Percentiles rank a stretch among this genome's conserved stretches.
These are phyloP conservation scores for Semaprochilodus insignis DNA, from an alignment of 2,797 vertebrate genomes.

Conservation along the genomic window DNA sequence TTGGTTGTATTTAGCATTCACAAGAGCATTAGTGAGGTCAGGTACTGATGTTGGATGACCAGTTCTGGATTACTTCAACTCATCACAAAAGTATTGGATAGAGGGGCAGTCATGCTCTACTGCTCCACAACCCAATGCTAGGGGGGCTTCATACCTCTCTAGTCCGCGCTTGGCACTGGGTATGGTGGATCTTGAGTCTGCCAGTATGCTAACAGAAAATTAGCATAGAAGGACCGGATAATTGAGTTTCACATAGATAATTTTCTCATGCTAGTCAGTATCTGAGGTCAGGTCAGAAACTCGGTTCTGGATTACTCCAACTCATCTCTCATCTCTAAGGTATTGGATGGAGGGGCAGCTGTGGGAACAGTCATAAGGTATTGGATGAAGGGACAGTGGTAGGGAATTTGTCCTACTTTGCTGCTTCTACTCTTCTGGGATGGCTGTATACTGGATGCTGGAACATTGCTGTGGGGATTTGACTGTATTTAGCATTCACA, in stretches of 20 bases:
- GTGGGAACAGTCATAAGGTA: no score
- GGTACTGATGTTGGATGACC: no score
- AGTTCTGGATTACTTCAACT: no score
- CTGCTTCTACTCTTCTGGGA: not conserved
- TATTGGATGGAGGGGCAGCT: not conserved
- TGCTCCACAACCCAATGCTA: not conserved
- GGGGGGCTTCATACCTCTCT: not conserved
- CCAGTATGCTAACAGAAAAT: not conserved
- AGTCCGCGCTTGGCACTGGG: not conserved
- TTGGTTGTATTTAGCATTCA: no score
- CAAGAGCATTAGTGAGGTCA: no score
- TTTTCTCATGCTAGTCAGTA: not conserved
- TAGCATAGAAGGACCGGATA: not conserved
- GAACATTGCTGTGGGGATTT: not conserved
- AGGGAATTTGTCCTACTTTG: no score
- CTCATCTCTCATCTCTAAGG: not conserved
- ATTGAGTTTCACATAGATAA: not conserved
- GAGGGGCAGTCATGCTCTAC: not conserved
- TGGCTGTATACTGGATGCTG: not conserved
- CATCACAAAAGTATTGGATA: no score
- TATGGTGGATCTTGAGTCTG: not conserved
- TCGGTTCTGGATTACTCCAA: not conserved
- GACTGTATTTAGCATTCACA: not conserved
- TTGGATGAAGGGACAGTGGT: no score
- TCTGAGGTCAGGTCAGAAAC: slow-evolving; percentile 14